Evolutionary conservation across 2,888 invertebrate species (phyloP).

Genomic region (Plagiodera versicolora): DNA sequence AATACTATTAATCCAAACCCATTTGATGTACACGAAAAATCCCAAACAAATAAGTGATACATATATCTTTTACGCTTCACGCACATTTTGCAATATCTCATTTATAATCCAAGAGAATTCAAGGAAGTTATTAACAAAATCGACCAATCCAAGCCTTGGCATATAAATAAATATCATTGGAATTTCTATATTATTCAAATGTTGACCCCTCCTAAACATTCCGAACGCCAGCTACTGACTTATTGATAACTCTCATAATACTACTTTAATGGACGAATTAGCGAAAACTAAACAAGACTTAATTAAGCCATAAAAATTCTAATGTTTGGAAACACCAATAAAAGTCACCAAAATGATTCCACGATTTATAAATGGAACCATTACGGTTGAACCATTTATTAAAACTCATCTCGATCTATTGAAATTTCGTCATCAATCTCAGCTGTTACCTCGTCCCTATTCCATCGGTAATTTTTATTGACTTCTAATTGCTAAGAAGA

Average conservation of each 20-base stretch:
- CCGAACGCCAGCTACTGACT: too few relatives aligned
- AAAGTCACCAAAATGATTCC: not conserved
- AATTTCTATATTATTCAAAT: not conserved
- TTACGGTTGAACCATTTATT: not conserved
- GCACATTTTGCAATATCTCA: too few relatives aligned
- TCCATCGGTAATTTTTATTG: constrained; percentile 1
- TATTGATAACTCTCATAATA: not conserved
- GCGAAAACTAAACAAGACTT: not conserved
- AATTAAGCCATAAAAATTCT: not conserved
- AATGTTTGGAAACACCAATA: not conserved
- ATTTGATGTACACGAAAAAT: too few relatives aligned
- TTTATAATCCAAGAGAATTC: too few relatives aligned
- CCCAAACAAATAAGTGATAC: too few relatives aligned
- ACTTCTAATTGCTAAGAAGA: constrained; percentile 2
- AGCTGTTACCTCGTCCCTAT: constrained; percentile 14
- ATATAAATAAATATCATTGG: too few relatives aligned
- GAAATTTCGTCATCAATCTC: not conserved
- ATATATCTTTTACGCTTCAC: too few relatives aligned
- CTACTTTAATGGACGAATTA: not conserved
- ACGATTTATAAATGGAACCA: not conserved
- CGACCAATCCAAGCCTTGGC: too few relatives aligned
- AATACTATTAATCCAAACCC: too few relatives aligned
- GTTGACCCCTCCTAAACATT: not conserved
- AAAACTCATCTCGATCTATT: not conserved
- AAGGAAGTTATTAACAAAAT: too few relatives aligned